Conservation (phyloP, 2,888 invertebrate species). For the Trypoxylon attenuatum region DNA sequence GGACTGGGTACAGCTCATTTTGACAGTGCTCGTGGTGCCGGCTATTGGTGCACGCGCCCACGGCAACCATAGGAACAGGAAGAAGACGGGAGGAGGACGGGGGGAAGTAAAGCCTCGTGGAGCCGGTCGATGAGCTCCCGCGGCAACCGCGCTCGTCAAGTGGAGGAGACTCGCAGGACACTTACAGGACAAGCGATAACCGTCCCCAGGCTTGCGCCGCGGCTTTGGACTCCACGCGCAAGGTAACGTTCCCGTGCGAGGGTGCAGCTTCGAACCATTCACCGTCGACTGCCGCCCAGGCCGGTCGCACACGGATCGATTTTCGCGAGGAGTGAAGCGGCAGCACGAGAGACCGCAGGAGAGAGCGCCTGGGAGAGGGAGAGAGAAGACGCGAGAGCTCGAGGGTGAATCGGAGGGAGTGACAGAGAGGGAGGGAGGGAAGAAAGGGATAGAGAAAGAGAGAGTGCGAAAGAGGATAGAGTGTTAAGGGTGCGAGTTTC, state of each 20-base stretch:
- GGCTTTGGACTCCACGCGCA: slow-evolving; percentile 6
- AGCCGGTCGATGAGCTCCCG: slow-evolving; percentile 26
- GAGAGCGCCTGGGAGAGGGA: slow-evolving; percentile 27
- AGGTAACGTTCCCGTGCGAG: slow-evolving; percentile 30
- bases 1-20: no score
- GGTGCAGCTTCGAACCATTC: slow-evolving; percentile 27
- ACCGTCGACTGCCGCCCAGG: slow-evolving; percentile 46
- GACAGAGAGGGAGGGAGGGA: slow-evolving; percentile 13
- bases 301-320: slow-evolving; percentile 55
- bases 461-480: neutral
- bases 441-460: neutral
- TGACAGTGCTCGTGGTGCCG: no score
- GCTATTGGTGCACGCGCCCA: neutral
- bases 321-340: slow-evolving; percentile 41
- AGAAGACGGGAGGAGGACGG: neutral
- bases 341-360: slow-evolving; percentile 21
- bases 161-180: neutral
- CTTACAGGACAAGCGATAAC: neutral
- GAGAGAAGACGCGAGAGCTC: slow-evolving; percentile 12
- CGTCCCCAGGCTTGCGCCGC: no score
- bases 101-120: neutral
- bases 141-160: slow-evolving; percentile 1
- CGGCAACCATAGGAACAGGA: neutral
- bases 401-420: slow-evolving; percentile 6
- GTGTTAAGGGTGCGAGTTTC: neutral